Evolutionary conservation across 1,140 invertebrate species (phyloP).

Genomic region (Limonius californicus): DNA sequence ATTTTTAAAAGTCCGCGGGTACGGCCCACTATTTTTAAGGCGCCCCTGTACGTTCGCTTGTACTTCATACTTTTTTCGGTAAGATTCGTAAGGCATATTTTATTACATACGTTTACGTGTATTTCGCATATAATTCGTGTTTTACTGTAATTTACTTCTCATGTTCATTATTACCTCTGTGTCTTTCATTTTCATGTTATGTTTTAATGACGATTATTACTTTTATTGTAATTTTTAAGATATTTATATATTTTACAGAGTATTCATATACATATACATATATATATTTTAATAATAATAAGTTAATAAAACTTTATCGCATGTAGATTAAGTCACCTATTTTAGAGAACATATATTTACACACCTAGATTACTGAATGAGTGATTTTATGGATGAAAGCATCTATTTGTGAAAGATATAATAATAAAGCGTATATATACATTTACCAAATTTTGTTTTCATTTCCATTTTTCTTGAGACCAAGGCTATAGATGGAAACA

Average conservation of each 20-base stretch:
- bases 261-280: constrained; percentile 13
- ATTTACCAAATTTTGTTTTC: too few relatives aligned
- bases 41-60: not conserved
- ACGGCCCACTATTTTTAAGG: constrained; percentile 4
- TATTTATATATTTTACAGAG: constrained; percentile 14
- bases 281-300: not conserved
- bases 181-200: constrained; percentile 8
- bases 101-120: not conserved
- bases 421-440: constrained; percentile 4
- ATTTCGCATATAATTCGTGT: not conserved
- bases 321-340: constrained; percentile 8
- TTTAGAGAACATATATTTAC: constrained; percentile 10
- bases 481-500: too few relatives aligned
- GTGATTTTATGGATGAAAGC: not conserved
- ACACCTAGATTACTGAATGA: constrained; percentile 5
- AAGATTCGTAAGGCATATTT: too few relatives aligned
- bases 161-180: not conserved
- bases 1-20: constrained; percentile 2
- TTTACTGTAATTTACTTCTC: not conserved
- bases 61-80: not conserved
- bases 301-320: constrained; percentile 6
- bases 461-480: too few relatives aligned
- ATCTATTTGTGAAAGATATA: constrained; percentile 11
- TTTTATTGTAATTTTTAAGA: not conserved
- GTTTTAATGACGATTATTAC: constrained; percentile 5